Evolutionary conservation across 1,140 invertebrate species (phyloP), one percentile per base, ranked within the genome.

Genomic region (Eriocheir sinensis): DNA sequence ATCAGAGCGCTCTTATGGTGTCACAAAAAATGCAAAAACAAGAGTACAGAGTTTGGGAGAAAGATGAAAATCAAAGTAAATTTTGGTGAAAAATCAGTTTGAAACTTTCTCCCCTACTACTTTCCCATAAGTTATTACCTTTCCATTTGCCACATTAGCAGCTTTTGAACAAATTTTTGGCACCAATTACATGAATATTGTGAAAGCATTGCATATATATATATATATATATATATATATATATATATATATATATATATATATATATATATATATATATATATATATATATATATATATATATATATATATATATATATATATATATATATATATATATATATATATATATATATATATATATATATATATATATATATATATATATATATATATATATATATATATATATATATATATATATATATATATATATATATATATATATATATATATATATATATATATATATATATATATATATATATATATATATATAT

Each of bases 181-280:
- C n/a, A n/a, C n/a, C n/a, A n/a, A 15, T 48, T 15, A 86, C 83
- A 86, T 40, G 34, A 86, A 86, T 30, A 34, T 86, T 30, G 15
- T 36, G 32, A 86, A 17, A 86, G 32, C 3, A 30, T n/a, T 21
- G 17, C 40, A 40, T 86, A 86, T n/a, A n/a, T 27, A 88, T 88
- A 88, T 40, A 88, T 88, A 88, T 88, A 40, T 88, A 90, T 90
- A 90, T 90, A 53, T 53, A 90, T 90, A 90, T 90, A 90, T 53
- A 90, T 60, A 90, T n/a, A 90, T 53, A 90, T 90, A 53, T 89
- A 89, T 89, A 44, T 89, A 89, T 89, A 44, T 89, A 44, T 89
- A 44, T 89, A 89, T 89, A 44, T 89, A 89, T 89, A 44, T 89
- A 89, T 89, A 44, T 89, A 89, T 89, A 44, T 89, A 89, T 89